A percentile compares a stretch with the other conserved stretches of the same genome.
phyloP scores from a whole-genome alignment of 1,140 invertebrate genomes.

The Stegodyphus mimosarum region DNA sequence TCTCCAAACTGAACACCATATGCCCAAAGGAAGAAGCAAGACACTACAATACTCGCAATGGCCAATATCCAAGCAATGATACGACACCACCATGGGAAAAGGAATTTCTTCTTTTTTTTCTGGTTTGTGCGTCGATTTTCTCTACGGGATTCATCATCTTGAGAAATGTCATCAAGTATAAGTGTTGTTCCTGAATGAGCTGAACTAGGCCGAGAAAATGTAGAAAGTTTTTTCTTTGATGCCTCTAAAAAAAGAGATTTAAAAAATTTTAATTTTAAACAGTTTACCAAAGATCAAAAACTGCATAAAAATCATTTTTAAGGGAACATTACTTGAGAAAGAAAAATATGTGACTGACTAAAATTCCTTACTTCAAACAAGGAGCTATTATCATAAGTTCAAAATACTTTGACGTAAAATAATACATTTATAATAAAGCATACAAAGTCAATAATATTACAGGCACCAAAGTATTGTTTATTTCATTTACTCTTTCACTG shows the following conservation, averaged over 20 bases:
- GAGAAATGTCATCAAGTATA: conserved; percentile 56
- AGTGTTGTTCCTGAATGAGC: conserved; percentile 28
- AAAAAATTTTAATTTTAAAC: not conserved
- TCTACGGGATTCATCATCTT: conserved; percentile 49
- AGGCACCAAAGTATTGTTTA: no score
- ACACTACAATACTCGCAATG: conserved; percentile 67
- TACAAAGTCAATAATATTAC: no score
- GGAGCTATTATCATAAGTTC: no score
- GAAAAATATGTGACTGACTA: no score
- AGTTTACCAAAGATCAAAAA: no score
- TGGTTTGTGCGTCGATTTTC: conserved; percentile 32
- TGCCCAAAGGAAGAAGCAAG: conserved; percentile 71
- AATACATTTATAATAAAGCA: no score
- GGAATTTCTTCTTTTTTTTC: conserved; percentile 63
- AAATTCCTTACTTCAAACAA: no score
- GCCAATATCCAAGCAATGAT: conserved; percentile 71
- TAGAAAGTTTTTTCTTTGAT: conserved; percentile 43
- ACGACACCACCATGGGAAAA: conserved; percentile 71
- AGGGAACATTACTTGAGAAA: no score
- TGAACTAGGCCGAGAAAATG: conserved; percentile 27
- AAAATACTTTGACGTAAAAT: no score
- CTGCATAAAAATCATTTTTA: no score
- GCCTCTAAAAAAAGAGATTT: conserved; percentile 28
- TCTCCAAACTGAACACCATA: conserved; percentile 73
- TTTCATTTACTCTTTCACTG: no score